Evolutionary conservation across 2,797 vertebrate species (phyloP).

Genomic region (Eulemur rubriventer): DNA sequence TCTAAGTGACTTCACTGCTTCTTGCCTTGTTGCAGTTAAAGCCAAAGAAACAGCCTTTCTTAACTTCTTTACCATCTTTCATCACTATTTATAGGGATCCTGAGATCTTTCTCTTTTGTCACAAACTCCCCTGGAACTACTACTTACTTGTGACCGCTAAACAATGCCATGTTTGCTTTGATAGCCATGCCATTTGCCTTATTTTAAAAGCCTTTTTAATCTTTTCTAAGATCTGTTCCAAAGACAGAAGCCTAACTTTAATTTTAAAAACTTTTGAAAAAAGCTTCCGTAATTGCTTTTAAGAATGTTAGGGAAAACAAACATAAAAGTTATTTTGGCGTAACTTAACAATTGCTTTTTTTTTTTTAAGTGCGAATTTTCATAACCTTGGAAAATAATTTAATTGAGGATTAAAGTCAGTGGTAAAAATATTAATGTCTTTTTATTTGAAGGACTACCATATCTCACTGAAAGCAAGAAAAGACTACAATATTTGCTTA

Average conservation of each 20-base stretch:
- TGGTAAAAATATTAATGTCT: neutral
- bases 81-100: neutral
- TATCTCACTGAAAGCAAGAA: neutral
- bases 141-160: slow-evolving; percentile 10
- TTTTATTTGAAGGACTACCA: neutral
- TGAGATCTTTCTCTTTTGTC: neutral
- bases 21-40: neutral
- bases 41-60: neutral
- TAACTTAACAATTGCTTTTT: neutral
- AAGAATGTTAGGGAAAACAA: slow-evolving; percentile 38
- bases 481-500: neutral
- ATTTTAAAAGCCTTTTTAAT: slow-evolving; percentile 37
- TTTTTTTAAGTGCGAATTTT: slow-evolving; percentile 17
- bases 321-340: neutral
- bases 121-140: neutral
- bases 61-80: neutral
- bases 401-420: neutral
- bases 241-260: slow-evolving; percentile 50
- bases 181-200: slow-evolving; percentile 53
- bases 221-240: slow-evolving; percentile 58
- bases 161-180: slow-evolving; percentile 49
- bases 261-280: slow-evolving; percentile 52
- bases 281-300: slow-evolving; percentile 37
- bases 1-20: neutral
- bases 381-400: neutral